Percentiles rank a stretch among this genome's conserved stretches.
These are phyloP conservation scores for Cantharis nigra DNA, from an alignment of 2,888 invertebrate species.

Conservation along the genomic window DNA sequence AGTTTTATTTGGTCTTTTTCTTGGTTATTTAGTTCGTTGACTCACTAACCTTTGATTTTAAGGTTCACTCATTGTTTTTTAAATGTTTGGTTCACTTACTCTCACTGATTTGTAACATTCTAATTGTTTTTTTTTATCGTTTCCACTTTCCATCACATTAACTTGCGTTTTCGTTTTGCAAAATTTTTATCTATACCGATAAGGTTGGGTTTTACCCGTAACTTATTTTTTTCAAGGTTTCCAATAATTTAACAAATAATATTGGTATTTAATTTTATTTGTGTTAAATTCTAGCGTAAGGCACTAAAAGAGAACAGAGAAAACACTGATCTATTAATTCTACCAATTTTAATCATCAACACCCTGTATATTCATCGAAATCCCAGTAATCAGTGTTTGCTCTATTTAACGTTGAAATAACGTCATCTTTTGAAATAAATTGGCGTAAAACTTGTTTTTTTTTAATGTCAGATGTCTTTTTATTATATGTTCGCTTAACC, in stretches of 20 bases:
- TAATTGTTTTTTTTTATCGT: neutral
- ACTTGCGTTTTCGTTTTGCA: neutral
- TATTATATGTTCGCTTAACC: too few relatives aligned
- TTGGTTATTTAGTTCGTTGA: slow-evolving; percentile 34
- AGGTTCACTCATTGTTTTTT: slow-evolving; percentile 10
- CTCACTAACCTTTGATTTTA: slow-evolving; percentile 30
- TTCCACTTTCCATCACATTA: neutral
- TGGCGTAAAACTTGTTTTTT: too few relatives aligned
- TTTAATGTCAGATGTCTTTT: too few relatives aligned
- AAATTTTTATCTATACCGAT: neutral
- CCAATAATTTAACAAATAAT: neutral
- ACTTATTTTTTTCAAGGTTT: neutral
- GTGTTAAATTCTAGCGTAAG: too few relatives aligned
- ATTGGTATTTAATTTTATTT: neutral
- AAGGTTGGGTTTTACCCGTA: neutral
- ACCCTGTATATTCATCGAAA: too few relatives aligned
- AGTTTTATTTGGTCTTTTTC: slow-evolving; percentile 29
- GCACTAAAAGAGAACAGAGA: too few relatives aligned
- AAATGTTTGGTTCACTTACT: neutral
- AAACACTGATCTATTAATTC: too few relatives aligned
- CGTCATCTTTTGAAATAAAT: too few relatives aligned
- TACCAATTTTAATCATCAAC: too few relatives aligned
- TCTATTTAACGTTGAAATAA: too few relatives aligned
- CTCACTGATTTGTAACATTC: neutral
- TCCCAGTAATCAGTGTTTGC: too few relatives aligned